phyloP scores from a whole-genome alignment of 2,113 vertebrate genomes.

The Suricata suricatta region DNA sequence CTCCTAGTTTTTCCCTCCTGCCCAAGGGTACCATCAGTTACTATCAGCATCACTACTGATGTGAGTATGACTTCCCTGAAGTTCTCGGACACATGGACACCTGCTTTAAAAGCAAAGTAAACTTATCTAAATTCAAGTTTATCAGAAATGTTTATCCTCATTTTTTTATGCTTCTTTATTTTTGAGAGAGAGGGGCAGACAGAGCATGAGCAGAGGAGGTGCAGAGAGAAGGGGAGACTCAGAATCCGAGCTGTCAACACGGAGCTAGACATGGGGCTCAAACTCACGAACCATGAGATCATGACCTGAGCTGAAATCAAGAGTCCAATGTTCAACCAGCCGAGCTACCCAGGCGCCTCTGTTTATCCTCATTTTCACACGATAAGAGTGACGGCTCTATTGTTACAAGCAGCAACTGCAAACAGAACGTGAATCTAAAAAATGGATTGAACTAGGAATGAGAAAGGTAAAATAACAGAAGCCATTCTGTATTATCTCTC shows the following conservation, averaged over 20 bases:
- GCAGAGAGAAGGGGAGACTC: no score
- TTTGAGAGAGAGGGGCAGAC: no score
- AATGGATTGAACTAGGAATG: not conserved
- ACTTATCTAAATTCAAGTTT: not conserved
- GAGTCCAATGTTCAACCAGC: no score
- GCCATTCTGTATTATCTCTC: constrained; percentile 24
- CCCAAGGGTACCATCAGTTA: not conserved
- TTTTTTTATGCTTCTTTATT: not conserved
- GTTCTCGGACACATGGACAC: not conserved
- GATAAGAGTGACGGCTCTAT: not conserved
- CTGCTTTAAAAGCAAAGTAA: not conserved
- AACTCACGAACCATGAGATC: no score
- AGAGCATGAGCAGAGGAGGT: no score
- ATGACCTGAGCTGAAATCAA: no score
- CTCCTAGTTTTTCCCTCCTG: not conserved
- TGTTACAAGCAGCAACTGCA: not conserved
- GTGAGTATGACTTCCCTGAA: not conserved
- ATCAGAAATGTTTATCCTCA: not conserved
- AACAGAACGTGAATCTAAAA: constrained; percentile 10
- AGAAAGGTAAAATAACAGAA: not conserved
- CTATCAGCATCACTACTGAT: not conserved
- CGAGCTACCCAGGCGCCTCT: no score
- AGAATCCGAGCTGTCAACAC: no score
- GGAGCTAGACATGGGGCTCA: no score
- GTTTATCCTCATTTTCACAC: not conserved